Base-by-base conservation (phyloP, 2,888 invertebrate species). In the Mongoloraphidia duomilia region DNA sequence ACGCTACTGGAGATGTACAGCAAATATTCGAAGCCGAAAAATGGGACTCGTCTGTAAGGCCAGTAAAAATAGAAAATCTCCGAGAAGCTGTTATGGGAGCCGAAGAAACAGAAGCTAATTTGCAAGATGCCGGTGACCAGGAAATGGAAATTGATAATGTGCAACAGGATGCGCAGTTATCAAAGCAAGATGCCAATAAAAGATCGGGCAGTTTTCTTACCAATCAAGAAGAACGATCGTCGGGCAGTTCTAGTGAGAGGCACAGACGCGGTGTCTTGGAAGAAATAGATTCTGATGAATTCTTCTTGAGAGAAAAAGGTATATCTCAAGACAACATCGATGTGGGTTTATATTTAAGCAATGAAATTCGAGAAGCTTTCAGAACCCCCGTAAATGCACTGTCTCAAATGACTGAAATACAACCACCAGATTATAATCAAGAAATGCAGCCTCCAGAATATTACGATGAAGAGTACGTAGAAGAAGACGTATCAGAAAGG, bases 211-310 rank as follows among this genome's bases (percentile, higher is more conserved):
- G 65, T 66, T n/a, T 69, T 68, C 4, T 52, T 69, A 67, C 70
- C 1, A 68, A 71, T 51, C 71, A 71, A 44, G 77, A 76, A 51
- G 68, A 67, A 2, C 76, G 75, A 48, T 80, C 79, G 0, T 77
- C 78, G 2, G 75, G 75, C 2, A 79, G 79, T 54, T 79, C 79
- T 0, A 66, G 68, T 34, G 74, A 73, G 41, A 60, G 70, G 34
- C 65, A 71, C 26, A 69, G 77, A 46, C 74, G 74, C 46, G 80
- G 81, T 1, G 82, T 86, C 3, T 76, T 90, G 59, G 89, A 89
- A 68, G 87, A 89, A 70, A 84, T 89, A 55, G 82, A 88, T 62
- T 84, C 86, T 41, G 89, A 90, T 65, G 88, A 90, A 69, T 90
- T 89, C 71, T 87, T 88, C 64, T 72, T 89, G 52, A 76, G 88